Evolutionary conservation across 2,113 vertebrate species (phyloP), one percentile per base, ranked within the genome.

Genomic region (Hippolais icterina): DNA sequence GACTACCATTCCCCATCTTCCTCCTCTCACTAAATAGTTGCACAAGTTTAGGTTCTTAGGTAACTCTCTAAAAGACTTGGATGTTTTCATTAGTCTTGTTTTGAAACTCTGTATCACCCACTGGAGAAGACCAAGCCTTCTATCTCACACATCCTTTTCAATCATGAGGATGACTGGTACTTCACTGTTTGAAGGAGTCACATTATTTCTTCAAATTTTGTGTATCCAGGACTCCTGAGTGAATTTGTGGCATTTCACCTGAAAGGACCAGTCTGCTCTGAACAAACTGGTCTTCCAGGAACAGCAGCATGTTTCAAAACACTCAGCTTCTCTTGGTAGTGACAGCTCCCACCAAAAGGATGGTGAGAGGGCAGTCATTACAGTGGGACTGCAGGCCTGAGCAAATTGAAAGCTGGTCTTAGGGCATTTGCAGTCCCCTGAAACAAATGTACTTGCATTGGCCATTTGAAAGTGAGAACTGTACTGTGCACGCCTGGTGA

Each of bases 401-500:
- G 22, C 18, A 35, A 50, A 91, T 10, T 1, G 1, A 69, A 69
- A 89, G 39, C 46, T 28, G 28, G 15, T 29, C 28, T 17, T 4
- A 4, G 6, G 16, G 44, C 0, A 1, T 42, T 65, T n/a, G 39
- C 53, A 27, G 46, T 27, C 28, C 44, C 31, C 27, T 9, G 39
- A 44, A 57, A 87, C 14, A 54, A 14, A 49, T 7, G 39, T 13
- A 21, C 18, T 77, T 28, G 27, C 18, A 60, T 10, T 4, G 5
- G 9, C 9, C 8, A 35, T 64, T 35, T 49, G 46, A 52, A 69
- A 83, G 37, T 0, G 4, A 57, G 57, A 61, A 39, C 16, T 41
- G 23, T 29, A 15, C 12, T 1, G 0, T 11, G 35, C 21, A 4
- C 0, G 0, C 15, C 47, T 9, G 5, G 27, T 33, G 37, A 90